Percentiles rank a stretch among this genome's conserved stretches.
These are phyloP conservation scores for Drosophila demipolita DNA, from an alignment of 2,888 invertebrate genomes.

Conservation along the genomic window DNA sequence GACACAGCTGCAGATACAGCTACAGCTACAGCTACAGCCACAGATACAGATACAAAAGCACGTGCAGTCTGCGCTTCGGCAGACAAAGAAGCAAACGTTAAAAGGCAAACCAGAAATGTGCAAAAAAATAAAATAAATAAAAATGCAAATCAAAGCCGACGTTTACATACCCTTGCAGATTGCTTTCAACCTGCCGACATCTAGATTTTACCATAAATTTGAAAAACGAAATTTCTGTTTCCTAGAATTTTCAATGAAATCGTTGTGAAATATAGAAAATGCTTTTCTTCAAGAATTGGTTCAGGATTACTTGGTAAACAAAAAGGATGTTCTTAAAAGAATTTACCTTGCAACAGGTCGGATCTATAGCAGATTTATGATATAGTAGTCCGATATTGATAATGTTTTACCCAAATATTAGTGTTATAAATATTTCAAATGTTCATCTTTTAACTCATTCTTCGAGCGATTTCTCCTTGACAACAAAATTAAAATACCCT, in stretches of 20 bases:
- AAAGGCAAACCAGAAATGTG: constrained; percentile 40
- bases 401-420: background rate
- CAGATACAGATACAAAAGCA: constrained; percentile 51
- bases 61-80: constrained; percentile 53
- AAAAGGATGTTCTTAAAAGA: background rate
- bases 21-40: constrained; percentile 8
- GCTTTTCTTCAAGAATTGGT: background rate
- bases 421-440: background rate
- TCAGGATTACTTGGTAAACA: background rate
- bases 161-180: background rate
- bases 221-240: background rate
- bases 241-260: background rate
- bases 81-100: constrained; percentile 30
- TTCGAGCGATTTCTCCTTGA: background rate
- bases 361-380: background rate
- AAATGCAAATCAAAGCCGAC: background rate
- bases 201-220: background rate
- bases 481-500: background rate
- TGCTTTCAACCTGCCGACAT: background rate
- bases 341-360: background rate
- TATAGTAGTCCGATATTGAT: background rate
- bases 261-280: background rate
- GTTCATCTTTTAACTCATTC: background rate
- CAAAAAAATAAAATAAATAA: constrained; percentile 6
- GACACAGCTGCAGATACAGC: constrained; percentile 24